Conservation (phyloP, 2,113 vertebrate genomes). For the Mus musculus region DNA sequence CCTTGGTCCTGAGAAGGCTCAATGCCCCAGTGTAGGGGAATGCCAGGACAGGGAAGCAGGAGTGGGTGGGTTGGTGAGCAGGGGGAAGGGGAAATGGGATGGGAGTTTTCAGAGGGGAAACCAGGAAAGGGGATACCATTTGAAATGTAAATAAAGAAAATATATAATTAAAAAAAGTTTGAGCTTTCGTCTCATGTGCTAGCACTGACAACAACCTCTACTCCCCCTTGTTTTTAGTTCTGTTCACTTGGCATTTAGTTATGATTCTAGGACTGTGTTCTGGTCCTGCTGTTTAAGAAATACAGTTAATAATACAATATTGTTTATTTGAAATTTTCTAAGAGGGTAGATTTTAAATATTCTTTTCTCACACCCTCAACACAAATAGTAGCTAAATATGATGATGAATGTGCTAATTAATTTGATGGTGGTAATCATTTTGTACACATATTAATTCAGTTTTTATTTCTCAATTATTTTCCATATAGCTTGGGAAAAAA, state of each 20-base stretch:
- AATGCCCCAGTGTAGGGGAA: no score
- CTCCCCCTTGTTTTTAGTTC: background rate
- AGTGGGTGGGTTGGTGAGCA: no score
- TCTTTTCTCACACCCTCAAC: background rate
- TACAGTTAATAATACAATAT: background rate
- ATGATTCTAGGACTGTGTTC: slow-evolving; percentile 25
- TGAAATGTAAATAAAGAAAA: no score
- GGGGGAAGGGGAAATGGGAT: no score
- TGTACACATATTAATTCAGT: background rate
- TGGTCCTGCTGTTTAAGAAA: background rate
- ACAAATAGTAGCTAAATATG: slow-evolving; percentile 20
- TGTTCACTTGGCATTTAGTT: background rate
- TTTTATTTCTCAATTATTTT: slow-evolving; percentile 28
- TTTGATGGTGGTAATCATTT: background rate
- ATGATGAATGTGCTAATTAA: background rate
- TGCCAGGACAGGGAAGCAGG: no score
- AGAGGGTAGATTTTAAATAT: background rate
- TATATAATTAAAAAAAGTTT: background rate
- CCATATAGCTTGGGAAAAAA: slow-evolving; percentile 6
- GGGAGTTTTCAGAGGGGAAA: no score
- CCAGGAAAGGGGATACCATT: no score
- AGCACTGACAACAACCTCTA: background rate
- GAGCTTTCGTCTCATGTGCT: background rate
- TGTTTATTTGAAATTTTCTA: slow-evolving; percentile 17
- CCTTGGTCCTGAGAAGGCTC: no score